Evolutionary conservation across 2,888 invertebrate genomes (phyloP), one percentile per base, ranked within the genome.

Genomic region (Pheosia tremula): DNA sequence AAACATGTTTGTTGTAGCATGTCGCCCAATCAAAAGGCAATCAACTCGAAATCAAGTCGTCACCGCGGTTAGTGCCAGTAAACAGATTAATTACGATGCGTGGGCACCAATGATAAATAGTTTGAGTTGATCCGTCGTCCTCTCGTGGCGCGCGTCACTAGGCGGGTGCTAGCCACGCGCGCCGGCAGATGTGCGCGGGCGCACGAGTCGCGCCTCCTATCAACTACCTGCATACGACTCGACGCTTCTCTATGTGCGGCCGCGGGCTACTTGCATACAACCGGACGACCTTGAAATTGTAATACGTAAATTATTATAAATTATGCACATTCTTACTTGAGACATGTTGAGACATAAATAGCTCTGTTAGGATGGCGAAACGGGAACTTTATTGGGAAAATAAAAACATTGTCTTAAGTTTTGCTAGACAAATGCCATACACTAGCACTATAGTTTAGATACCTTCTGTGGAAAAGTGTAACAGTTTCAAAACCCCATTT

Each of bases 161-260:
- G 69, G 63, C 69, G 78, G 74, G 70, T 77, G 75, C 68, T 70
- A 70, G 72, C 74, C 63, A 57, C 86, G 82, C 76, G 78, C 80
- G 77, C 77, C 75, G 85, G 88, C 90, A 90, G 91, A 91, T 91
- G 91, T 86, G 84, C 81, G 85, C 83, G 71, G 63, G 69, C 82
- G 83, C 86, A 81, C 79, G 77, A 78, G 80, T 73, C 83, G 79
- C 80, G 71, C 69, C 69, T 74, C 74, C 73, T 72, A 77, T 75
- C 67, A 73, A 69, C 67, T 72, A 77, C 79, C 74, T 77, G 72
- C 72, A 69, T 61, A 68, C 54, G 58, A 49, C 66, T 60, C 59
- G 49, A 58, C 67, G 66, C 68, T 76, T 72, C 69, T 68, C 68
- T 71, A 71, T 71, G 71, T 72, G 69, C 72, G 66, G 63, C 69